phyloP scores from a whole-genome alignment of 2,797 vertebrate species.

The Trachops cirrhosus region DNA sequence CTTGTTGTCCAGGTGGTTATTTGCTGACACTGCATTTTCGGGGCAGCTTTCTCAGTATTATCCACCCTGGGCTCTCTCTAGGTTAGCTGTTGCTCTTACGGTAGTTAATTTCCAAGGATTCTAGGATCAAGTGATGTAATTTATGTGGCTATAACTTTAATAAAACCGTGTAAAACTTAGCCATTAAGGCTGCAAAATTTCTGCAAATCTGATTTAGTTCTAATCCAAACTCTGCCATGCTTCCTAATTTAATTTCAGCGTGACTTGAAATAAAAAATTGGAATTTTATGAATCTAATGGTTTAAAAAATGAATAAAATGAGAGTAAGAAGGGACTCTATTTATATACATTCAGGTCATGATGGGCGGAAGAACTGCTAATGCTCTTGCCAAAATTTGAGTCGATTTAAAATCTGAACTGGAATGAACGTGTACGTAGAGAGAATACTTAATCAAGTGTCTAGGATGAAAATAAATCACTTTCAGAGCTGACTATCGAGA shows the following conservation, averaged over 20 bases:
- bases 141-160: conserved; percentile 28
- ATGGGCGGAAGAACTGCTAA: not conserved
- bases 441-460: conserved; percentile 32
- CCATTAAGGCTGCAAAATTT: not conserved
- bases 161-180: not conserved
- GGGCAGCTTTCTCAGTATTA: not conserved
- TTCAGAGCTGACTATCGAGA: conserved; percentile 24
- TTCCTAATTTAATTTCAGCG: conserved; percentile 30
- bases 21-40: not conserved
- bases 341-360: not conserved
- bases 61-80: not conserved
- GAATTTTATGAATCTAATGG: not conserved
- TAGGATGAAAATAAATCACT: conserved; percentile 43
- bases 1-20: not conserved
- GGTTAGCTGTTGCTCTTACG: not conserved
- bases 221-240: not conserved
- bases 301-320: conserved; percentile 10
- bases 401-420: conserved; percentile 25
- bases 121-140: not conserved
- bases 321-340: not conserved
- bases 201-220: conserved; percentile 34
- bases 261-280: not conserved
- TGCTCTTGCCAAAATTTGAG: conserved; percentile 48
- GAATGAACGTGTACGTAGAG: not conserved
- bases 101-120: conserved; percentile 24